Base-by-base conservation (phyloP, 2,888 invertebrate genomes). In the Dermolepida albohirtum region DNA sequence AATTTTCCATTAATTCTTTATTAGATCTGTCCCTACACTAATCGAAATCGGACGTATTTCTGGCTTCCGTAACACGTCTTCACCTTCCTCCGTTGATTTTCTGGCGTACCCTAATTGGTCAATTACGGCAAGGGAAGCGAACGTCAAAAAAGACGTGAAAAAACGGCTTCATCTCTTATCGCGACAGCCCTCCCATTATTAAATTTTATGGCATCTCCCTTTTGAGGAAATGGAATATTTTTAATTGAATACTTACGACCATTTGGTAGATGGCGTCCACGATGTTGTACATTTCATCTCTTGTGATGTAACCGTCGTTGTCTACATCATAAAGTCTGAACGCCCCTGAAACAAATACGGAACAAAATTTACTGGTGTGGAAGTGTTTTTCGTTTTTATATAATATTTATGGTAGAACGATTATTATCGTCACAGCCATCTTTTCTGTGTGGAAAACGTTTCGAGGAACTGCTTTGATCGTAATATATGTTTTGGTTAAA, bases 231-330 rank as follows among this genome's bases (percentile, higher is more conserved):
- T 6, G 6, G 10, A 34, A 34, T 34, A 34, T 34, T 1, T 6
- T 5, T 6, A 34, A 34, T 34, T 10, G 34, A 34, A 69, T 81
- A 91, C 94, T 86, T 90, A 97, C 97, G 90, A 97, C 96, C 97
- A 96, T 96, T 85, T 96, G 96, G 85, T 97, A 97, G 81, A 97
- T 97, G 70, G 97, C 96, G 83, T 96, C 96, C 72, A 97, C 97
- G 81, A 97, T 97, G 85, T 96, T 95, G 84, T 96, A 94, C 94
- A 97, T 96, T 86, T 97, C 96, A 78, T 96, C 95, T 75, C 96
- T 87, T 67, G 97, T 97, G 82, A 97, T 97, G 83, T 93, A 97
- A 12, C 97, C 97, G 80, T 97, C 96, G 85, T 96, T 95, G 86
- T 97, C 96, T 72, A 96, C 95, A 84, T 97, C 97, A 84, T 97